phyloP scores from a whole-genome alignment of 2,888 invertebrate genomes.

The Eulithis testata region DNA sequence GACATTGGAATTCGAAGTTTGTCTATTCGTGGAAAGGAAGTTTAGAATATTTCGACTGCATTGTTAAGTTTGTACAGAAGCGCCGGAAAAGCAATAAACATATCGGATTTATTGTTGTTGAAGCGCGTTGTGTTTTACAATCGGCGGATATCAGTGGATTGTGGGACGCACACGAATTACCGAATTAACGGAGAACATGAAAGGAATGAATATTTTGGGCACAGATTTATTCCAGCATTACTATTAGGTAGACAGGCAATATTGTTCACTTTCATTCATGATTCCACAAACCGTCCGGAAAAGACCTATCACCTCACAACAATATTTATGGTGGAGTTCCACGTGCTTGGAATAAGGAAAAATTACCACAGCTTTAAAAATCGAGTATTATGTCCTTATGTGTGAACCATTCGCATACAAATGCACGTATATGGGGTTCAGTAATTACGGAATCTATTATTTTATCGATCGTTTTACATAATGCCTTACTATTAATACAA shows the following conservation, averaged over 20 bases:
- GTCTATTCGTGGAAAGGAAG: slow-evolving; percentile 27
- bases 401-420: slow-evolving; percentile 21
- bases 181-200: slow-evolving; percentile 35
- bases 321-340: slow-evolving; percentile 7
- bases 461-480: slow-evolving; percentile 12
- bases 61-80: slow-evolving; percentile 34
- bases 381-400: slow-evolving; percentile 10
- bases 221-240: slow-evolving; percentile 1
- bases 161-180: slow-evolving; percentile 37
- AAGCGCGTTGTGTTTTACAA: slow-evolving; percentile 46
- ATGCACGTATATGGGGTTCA: slow-evolving; percentile 15
- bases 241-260: background rate
- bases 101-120: slow-evolving; percentile 44
- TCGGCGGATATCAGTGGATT: slow-evolving; percentile 47
- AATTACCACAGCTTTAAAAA: background rate
- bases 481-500: slow-evolving; percentile 8
- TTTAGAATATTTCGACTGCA: slow-evolving; percentile 34
- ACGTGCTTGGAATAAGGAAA: slow-evolving; percentile 5
- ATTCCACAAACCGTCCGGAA: background rate
- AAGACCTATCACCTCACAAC: too few relatives aligned
- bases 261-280: slow-evolving; percentile 5
- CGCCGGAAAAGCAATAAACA: slow-evolving; percentile 54
- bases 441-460: slow-evolving; percentile 21
- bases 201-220: slow-evolving; percentile 3
- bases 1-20: slow-evolving; percentile 17